These are phyloP conservation scores for Rana temporaria DNA, from an alignment of 2,113 vertebrate species.

Conservation along the genomic window DNA sequence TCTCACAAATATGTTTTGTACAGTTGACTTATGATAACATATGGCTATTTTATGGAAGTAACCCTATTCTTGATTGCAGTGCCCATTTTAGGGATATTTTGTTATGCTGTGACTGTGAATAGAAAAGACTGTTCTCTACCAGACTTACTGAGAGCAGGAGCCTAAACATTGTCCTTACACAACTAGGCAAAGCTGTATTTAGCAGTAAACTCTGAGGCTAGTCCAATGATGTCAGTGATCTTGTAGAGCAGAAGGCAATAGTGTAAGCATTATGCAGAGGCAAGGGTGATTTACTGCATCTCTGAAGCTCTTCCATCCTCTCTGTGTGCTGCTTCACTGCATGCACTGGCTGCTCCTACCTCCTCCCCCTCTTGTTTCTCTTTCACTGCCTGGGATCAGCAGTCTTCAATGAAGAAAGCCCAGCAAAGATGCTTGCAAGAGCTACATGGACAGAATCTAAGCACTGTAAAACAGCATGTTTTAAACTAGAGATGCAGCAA, in stretches of 20 bases:
- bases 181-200: not conserved
- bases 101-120: too few species aligned
- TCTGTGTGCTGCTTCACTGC: conserved; percentile 55
- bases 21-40: too few species aligned
- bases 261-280: conserved; percentile 47
- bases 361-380: conserved; percentile 53
- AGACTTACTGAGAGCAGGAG: too few species aligned
- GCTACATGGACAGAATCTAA: conserved; percentile 36
- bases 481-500: conserved; percentile 21
- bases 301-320: conserved; percentile 43
- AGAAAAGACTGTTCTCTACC: too few species aligned
- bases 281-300: conserved; percentile 54
- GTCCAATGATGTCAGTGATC: conserved; percentile 20
- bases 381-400: conserved; percentile 55
- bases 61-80: too few species aligned
- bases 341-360: conserved; percentile 50
- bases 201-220: not conserved
- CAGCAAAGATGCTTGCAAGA: conserved; percentile 51
- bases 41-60: too few species aligned
- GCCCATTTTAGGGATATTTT: too few species aligned
- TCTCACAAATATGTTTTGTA: too few species aligned
- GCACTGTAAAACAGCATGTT: conserved; percentile 30
- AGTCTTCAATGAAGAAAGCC: conserved; percentile 56
- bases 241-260: conserved; percentile 40
- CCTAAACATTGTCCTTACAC: not conserved